Evolutionary conservation across 2,113 vertebrate genomes (phyloP).

Genomic region (Odobenus rosmarus): DNA sequence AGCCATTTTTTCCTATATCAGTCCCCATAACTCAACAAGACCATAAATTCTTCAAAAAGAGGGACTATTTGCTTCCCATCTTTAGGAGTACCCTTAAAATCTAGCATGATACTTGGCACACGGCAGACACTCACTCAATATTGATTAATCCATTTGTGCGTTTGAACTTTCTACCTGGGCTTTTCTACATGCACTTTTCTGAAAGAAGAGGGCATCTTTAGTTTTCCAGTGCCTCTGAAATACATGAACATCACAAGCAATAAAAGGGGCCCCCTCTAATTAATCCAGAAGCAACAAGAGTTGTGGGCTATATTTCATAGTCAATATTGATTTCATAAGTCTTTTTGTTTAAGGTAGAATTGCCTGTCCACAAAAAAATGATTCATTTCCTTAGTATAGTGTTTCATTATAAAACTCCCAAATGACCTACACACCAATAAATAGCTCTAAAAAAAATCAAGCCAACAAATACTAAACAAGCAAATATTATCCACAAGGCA

Average conservation of each 20-base stretch:
- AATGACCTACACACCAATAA: constrained; percentile 48
- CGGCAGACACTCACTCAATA: background rate
- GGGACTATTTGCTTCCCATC: background rate
- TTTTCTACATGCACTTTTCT: constrained; percentile 10
- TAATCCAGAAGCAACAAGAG: constrained; percentile 56
- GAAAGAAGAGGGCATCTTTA: constrained; percentile 36
- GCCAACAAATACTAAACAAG: constrained; percentile 48
- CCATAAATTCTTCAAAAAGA: constrained; percentile 13
- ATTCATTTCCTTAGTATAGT: constrained; percentile 51
- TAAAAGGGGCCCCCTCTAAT: constrained; percentile 30
- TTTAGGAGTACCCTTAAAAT: background rate
- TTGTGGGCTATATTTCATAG: background rate
- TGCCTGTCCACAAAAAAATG: constrained; percentile 43
- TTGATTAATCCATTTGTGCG: background rate
- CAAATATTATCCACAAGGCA: constrained; percentile 16
- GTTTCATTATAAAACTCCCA: constrained; percentile 62
- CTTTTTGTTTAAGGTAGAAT: constrained; percentile 63
- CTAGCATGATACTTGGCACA: background rate
- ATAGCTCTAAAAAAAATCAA: background rate
- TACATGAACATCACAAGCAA: constrained; percentile 49
- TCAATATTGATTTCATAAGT: constrained; percentile 41
- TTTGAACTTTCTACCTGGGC: constrained; percentile 25
- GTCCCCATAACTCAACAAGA: background rate
- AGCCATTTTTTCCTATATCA: background rate
- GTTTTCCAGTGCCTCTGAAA: constrained; percentile 29